Evolutionary conservation across 2,113 vertebrate genomes (phyloP).

Genomic region (Oceanites oceanicus): DNA sequence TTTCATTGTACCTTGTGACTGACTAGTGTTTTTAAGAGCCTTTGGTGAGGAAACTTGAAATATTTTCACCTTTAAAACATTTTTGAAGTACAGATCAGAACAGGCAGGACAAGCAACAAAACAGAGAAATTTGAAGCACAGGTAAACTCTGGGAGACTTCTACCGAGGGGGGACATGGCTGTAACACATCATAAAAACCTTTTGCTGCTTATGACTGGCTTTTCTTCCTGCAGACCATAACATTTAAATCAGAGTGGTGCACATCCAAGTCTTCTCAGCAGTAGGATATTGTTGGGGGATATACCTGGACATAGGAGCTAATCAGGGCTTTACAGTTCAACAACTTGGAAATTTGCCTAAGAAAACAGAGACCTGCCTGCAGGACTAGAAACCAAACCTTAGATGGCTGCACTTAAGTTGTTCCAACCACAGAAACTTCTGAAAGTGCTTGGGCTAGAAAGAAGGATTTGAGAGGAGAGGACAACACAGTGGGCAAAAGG

Average conservation of each 20-base stretch:
- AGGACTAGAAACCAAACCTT: neutral
- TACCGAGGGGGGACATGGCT: neutral
- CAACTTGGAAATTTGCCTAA: neutral
- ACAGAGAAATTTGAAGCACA: neutral
- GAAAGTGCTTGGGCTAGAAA: neutral
- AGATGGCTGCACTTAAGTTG: neutral
- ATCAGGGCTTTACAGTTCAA: neutral
- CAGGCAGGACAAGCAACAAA: neutral
- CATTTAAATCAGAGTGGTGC: accelerated
- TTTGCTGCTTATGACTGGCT: neutral
- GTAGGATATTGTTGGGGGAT: neutral
- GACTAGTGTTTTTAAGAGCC: neutral
- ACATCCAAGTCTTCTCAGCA: neutral
- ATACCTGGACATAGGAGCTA: neutral
- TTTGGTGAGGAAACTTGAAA: neutral
- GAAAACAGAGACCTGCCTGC: neutral
- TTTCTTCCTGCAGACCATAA: neutral
- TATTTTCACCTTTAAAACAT: neutral
- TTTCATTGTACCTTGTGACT: neutral
- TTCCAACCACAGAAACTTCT: neutral
- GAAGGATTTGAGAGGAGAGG: neutral
- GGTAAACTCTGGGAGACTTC: neutral
- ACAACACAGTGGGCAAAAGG: neutral
- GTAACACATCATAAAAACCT: neutral
- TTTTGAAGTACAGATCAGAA: neutral